A percentile compares a stretch with the other conserved stretches of the same genome.
phyloP scores from a whole-genome alignment of 2,113 vertebrate genomes.

The Sinocyclocheilus anophthalmus region DNA sequence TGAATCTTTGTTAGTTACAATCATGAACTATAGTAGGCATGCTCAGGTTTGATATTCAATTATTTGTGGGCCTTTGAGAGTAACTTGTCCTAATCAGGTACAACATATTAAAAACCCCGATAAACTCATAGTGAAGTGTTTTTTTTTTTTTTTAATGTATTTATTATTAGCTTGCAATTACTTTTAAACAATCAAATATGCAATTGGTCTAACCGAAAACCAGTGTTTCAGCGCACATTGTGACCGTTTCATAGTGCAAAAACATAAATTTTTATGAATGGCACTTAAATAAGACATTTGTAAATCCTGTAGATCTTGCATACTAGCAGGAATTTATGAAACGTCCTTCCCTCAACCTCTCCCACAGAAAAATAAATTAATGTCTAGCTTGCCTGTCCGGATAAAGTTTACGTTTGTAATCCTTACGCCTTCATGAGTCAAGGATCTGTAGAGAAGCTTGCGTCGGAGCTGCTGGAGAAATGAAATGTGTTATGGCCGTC shows the following conservation, averaged over 20 bases:
- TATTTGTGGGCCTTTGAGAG: no score
- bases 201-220: background rate
- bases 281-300: background rate
- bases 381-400: background rate
- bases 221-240: background rate
- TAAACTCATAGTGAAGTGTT: no score
- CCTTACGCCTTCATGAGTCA: conserved; percentile 24
- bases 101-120: no score
- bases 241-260: background rate
- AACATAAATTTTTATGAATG: background rate
- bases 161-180: no score
- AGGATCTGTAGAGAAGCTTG: conserved; percentile 27
- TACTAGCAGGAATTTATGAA: background rate
- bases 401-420: conserved; percentile 25
- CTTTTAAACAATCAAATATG: no score
- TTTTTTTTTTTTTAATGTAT: no score
- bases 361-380: background rate
- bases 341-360: background rate
- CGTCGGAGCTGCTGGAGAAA: conserved; percentile 20
- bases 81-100: no score
- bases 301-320: background rate
- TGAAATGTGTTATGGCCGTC: conserved; percentile 29
- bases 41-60: no score
- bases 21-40: no score
- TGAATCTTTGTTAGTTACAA: background rate